Base-by-base conservation (phyloP, 2,888 invertebrate species). In the Callimorpha dominula region DNA sequence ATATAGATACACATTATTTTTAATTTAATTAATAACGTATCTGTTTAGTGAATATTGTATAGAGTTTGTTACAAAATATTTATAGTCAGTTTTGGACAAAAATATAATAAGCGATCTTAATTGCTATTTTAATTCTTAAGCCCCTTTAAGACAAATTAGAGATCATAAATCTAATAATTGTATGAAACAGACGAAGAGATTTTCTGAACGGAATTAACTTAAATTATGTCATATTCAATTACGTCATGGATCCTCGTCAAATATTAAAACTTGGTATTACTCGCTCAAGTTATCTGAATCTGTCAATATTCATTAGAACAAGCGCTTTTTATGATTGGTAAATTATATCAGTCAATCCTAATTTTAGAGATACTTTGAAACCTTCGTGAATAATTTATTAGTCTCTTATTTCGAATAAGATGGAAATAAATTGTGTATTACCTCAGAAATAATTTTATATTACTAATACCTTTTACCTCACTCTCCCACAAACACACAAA, bases 301-400 rank as follows among this genome's bases (percentile, higher is more conserved):
- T 60, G 78, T 82, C 82, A 80, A 80, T 83, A 78, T 82, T 80
- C 78, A 84, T 83, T 82, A 80, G 63, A 42, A 49, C 69, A 31
- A 67, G 69, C 54, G 66, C 49, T 78, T 74, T 74, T 78, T 71
- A 9, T 50, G 62, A 76, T 65, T 69, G 63, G 31, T 50, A 46
- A 74, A 76, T 77, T 78, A 75, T 17, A 17, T 15, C 65, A 50
- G 75, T 75, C 82, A 75, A 50, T 81, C 76, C 68, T 72, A 68
- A 81, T 82, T 75, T 70, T 66, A 11, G 63, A 15, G 68, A 72
- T 20, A 15, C 66, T 68, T 57, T 52, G 65, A 67, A 68, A 67
- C 31, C 50, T 57, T 54, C 62, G 57, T 64, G 52, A 66, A 70
- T 66, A 73, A 78, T 70, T 73, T 70, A 68, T 50, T 65, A 69